Conservation (phyloP, 2,888 invertebrate genomes). For the Agrotis ipsilon region DNA sequence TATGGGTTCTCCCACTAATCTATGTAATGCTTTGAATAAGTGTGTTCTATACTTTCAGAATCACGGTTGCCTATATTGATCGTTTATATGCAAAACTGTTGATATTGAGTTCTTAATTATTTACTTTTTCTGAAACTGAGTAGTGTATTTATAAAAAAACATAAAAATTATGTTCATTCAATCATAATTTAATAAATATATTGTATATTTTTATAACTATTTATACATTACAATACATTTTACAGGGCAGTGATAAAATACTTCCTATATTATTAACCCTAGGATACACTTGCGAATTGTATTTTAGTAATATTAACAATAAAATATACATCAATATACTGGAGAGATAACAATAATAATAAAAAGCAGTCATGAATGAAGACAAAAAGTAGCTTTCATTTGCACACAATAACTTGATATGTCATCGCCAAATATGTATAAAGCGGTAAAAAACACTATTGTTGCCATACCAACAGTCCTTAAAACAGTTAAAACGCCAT, state of each 20-base stretch:
- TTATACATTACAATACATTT: constrained; percentile 61
- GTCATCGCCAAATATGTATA: constrained; percentile 13
- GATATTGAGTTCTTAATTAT: no score
- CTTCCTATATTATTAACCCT: constrained; percentile 26
- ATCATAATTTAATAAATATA: constrained; percentile 65
- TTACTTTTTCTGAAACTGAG: no score
- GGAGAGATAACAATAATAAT: not conserved
- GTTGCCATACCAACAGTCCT: constrained; percentile 39
- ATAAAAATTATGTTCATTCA: constrained; percentile 38
- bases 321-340: not conserved
- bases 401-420: constrained; percentile 39
- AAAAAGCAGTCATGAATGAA: not conserved
- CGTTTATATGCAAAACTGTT: not conserved
- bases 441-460: constrained; percentile 52
- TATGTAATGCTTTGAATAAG: not conserved
- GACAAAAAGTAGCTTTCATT: constrained; percentile 13
- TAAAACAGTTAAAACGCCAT: constrained; percentile 49
- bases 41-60: not conserved
- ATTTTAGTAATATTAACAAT: not conserved
- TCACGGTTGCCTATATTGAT: not conserved
- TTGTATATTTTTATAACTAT: constrained; percentile 53
- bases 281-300: constrained; percentile 33
- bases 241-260: constrained; percentile 59
- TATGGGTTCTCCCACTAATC: not conserved
- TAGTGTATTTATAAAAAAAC: not conserved